Percentiles rank a stretch among this genome's conserved stretches.
phyloP scores from a whole-genome alignment of 2,888 invertebrate genomes.

The Thera obeliscata region DNA sequence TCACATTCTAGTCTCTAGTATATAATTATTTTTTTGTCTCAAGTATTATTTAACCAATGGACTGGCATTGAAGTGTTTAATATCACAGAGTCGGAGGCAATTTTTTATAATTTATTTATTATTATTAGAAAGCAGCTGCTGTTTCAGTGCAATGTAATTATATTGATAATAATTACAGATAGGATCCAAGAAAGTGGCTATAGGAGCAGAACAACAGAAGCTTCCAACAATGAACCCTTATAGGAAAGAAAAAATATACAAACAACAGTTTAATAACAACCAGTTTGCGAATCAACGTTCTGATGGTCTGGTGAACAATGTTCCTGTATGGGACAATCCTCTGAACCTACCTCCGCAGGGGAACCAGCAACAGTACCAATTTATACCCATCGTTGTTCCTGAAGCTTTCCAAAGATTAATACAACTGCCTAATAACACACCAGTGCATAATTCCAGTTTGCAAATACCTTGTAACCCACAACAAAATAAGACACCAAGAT shows the following conservation, averaged over 20 bases:
- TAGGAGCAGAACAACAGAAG: conserved; percentile 60
- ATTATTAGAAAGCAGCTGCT: background rate
- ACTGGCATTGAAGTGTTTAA: conserved; percentile 70
- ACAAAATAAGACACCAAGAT: background rate
- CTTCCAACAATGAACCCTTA: conserved; percentile 48
- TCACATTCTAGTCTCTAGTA: conserved; percentile 61
- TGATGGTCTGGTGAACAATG: conserved; percentile 22
- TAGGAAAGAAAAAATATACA: conserved; percentile 34
- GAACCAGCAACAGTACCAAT: conserved; percentile 11
- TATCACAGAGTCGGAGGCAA: conserved; percentile 63
- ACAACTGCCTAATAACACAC: conserved; percentile 6
- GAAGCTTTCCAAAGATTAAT: conserved; percentile 14
- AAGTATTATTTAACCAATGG: conserved; percentile 67
- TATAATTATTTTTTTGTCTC: background rate
- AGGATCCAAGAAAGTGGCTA: conserved; percentile 38
- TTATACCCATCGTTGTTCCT: conserved; percentile 16
- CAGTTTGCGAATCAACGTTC: conserved; percentile 43
- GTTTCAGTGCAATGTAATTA: background rate
- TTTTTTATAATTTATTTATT: too few species aligned
- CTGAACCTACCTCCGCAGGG: background rate
- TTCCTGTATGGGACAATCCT: conserved; percentile 15
- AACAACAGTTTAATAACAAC: conserved; percentile 52
- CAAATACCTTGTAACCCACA: background rate
- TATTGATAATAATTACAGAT: conserved; percentile 49
- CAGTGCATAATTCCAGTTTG: conserved; percentile 7